phyloP scores from a whole-genome alignment of 2,888 invertebrate genomes.

The Hemaris fuciformis region DNA sequence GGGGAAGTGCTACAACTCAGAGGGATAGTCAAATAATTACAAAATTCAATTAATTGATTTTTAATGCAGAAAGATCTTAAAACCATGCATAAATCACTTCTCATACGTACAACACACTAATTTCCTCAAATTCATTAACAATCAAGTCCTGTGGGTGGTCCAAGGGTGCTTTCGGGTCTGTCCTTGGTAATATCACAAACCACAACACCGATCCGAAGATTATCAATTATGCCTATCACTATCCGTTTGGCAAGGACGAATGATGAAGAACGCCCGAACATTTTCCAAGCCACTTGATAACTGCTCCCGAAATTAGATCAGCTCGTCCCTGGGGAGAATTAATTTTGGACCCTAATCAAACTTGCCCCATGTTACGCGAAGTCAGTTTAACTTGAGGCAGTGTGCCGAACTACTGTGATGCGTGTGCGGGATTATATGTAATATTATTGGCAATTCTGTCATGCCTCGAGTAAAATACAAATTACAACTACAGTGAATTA shows the following conservation, averaged over 20 bases:
- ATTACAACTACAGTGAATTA: too few relatives aligned
- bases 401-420: slow-evolving; percentile 5
- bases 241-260: slow-evolving; percentile 18
- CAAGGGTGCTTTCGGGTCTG: not conserved
- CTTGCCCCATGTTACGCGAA: slow-evolving; percentile 47
- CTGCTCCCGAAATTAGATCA: slow-evolving; percentile 55
- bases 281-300: slow-evolving; percentile 49
- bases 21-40: too few relatives aligned
- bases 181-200: not conserved
- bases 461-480: too few relatives aligned
- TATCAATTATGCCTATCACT: slow-evolving; percentile 15
- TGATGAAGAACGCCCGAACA: slow-evolving; percentile 32
- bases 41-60: too few relatives aligned
- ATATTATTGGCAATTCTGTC: not conserved
- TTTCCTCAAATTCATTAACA: not conserved
- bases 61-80: too few relatives aligned
- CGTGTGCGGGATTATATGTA: not conserved
- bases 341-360: slow-evolving; percentile 69
- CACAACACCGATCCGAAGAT: slow-evolving; percentile 16
- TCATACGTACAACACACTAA: not conserved
- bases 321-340: slow-evolving; percentile 53
- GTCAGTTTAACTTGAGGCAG: slow-evolving; percentile 39
- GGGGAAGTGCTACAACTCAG: too few relatives aligned
- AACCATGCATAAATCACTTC: too few relatives aligned
- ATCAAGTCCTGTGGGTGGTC: too few relatives aligned